phyloP scores from a whole-genome alignment of 2,113 vertebrate genomes.

The Eublepharis macularius region DNA sequence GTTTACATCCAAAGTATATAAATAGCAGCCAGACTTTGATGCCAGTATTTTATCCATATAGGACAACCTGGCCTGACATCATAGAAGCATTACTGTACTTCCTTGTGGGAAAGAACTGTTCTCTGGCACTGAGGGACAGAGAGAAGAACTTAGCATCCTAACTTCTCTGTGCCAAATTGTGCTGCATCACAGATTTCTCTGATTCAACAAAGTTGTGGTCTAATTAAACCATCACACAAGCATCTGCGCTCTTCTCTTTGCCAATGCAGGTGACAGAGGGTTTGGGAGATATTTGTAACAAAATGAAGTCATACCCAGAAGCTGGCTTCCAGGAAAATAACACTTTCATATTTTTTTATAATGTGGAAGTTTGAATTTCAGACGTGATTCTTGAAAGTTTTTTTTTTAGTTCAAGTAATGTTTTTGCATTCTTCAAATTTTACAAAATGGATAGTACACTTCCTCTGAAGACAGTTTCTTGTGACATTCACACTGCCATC shows the following conservation, averaged over 20 bases:
- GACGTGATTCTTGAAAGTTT: neutral
- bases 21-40: neutral
- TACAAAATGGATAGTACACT: neutral
- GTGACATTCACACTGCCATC: neutral
- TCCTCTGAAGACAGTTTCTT: neutral
- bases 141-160: neutral
- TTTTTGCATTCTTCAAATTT: slow-evolving; percentile 16
- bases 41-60: slow-evolving; percentile 1
- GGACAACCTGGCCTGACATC: slow-evolving; percentile 3
- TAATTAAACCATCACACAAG: slow-evolving; percentile 13
- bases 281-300: neutral
- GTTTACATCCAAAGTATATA: neutral
- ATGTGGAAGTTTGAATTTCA: slow-evolving; percentile 3
- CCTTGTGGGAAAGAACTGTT: neutral
- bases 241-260: slow-evolving; percentile 4
- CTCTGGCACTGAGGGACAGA: neutral
- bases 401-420: neutral
- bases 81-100: neutral
- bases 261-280: neutral
- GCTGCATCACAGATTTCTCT: slow-evolving; percentile 5
- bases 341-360: neutral
- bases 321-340: slow-evolving; percentile 26
- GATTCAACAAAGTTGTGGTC: neutral
- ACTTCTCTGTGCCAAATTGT: neutral
- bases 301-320: slow-evolving; percentile 1